A percentile compares a stretch with the other conserved stretches of the same genome.
These are phyloP conservation scores for Oryzias curvinotus DNA, from an alignment of 2,113 vertebrate species.

Conservation along the genomic window DNA sequence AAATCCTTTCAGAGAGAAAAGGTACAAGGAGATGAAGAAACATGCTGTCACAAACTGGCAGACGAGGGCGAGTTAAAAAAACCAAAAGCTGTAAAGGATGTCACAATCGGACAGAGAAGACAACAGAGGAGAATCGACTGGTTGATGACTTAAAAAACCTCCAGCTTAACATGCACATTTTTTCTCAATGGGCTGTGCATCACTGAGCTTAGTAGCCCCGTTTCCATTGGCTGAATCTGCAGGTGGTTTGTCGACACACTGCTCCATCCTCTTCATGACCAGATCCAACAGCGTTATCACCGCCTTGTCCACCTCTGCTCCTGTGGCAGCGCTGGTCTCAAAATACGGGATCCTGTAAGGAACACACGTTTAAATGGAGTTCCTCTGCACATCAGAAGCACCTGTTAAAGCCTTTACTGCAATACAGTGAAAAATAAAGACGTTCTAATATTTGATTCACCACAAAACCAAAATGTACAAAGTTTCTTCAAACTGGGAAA, in stretches of 20 bases:
- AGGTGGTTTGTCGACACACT: slow-evolving; percentile 87
- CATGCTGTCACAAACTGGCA: slow-evolving; percentile 29
- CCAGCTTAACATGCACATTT: slow-evolving; percentile 87
- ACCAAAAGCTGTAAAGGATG: background rate
- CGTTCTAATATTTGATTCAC: no score
- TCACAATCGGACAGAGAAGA: slow-evolving; percentile 22
- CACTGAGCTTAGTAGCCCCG: slow-evolving; percentile 78
- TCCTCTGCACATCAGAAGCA: background rate
- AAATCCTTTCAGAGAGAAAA: background rate
- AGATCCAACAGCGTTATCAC: slow-evolving; percentile 91
- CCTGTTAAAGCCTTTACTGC: background rate
- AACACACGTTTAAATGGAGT: background rate
- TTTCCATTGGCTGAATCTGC: slow-evolving; percentile 79
- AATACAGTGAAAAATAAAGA: no score
- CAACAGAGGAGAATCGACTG: slow-evolving; percentile 23
- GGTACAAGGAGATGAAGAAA: slow-evolving; percentile 11
- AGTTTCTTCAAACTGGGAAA: no score
- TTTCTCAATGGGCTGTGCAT: slow-evolving; percentile 73
- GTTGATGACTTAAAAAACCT: slow-evolving; percentile 24
- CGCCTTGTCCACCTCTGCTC: slow-evolving; percentile 86
- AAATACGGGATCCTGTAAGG: slow-evolving; percentile 87
- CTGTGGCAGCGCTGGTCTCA: slow-evolving; percentile 92
- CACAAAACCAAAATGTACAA: no score
- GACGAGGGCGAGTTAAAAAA: slow-evolving; percentile 12
- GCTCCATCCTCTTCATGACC: slow-evolving; percentile 97